phyloP scores from a whole-genome alignment of 2,888 invertebrate genomes.

The Drosophila testacea region DNA sequence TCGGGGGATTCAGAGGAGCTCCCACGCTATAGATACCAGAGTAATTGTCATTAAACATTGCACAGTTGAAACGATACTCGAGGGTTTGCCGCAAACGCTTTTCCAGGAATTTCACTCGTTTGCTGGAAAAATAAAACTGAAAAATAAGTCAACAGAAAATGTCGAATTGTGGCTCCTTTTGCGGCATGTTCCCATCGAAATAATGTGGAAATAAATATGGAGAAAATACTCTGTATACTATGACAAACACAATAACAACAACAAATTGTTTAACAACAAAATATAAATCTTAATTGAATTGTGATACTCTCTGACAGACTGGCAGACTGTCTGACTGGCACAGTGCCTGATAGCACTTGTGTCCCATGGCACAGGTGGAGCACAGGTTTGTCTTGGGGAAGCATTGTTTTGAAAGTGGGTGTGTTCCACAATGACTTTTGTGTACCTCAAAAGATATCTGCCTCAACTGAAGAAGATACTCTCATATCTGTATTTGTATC shows the following conservation, averaged over 20 bases:
- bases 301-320: constrained; percentile 62
- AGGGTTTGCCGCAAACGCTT: constrained; percentile 74
- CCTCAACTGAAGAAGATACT: constrained; percentile 41
- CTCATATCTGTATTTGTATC: constrained; percentile 13
- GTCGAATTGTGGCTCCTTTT: constrained; percentile 42
- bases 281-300: constrained; percentile 82
- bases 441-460: constrained; percentile 47
- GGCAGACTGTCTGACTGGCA: constrained; percentile 11
- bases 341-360: constrained; percentile 22
- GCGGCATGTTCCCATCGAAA: constrained; percentile 43
- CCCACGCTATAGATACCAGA: constrained; percentile 74
- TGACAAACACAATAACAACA: constrained; percentile 61
- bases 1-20: constrained; percentile 36
- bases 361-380: constrained; percentile 24
- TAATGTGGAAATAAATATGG: constrained; percentile 44
- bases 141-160: constrained; percentile 72
- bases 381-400: constrained; percentile 19
- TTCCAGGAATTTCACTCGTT: constrained; percentile 75
- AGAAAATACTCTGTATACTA: constrained; percentile 57
- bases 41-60: constrained; percentile 76
- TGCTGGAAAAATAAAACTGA: constrained; percentile 42
- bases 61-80: constrained; percentile 65
- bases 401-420: constrained; percentile 59
- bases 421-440: constrained; percentile 63
- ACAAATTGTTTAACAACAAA: constrained; percentile 79